Evolutionary conservation across 2,797 vertebrate species (phyloP), one percentile per base, ranked within the genome.

Genomic region (Amazona ochrocephala): DNA sequence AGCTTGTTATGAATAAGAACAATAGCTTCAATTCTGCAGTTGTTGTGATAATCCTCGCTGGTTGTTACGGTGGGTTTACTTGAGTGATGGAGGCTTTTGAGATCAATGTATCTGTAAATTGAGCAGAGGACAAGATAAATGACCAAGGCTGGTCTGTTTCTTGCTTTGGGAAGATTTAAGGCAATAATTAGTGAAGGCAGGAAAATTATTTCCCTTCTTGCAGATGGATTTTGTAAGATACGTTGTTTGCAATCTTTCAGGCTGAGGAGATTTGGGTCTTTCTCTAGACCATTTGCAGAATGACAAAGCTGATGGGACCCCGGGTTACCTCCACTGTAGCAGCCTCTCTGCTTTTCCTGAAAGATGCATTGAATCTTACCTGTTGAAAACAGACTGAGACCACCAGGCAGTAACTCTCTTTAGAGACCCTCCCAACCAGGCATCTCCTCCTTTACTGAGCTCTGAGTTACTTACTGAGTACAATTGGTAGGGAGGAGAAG

Each of bases 91-190:
- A 72, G 58, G 65, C 60, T 89, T 80, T 94, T 50, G 51, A 37
- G 65, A 89, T 94, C 84, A 60, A 42, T 58, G n/a, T 84, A 85
- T 84, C 84, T 77, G 77, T 74, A 89, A 80, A 87, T 37, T 66
- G 86, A 80, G 78, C 68, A 22, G 29, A 67, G 79, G 62, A 78
- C 30, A 85, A 82, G 85, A 86, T 77, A 88, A 89, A 84, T 72
- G 61, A 61, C 54, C 74, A 53, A 26, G 30, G 30, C 54, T 84
- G 10, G 54, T 93, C 34, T 45, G 29, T 73, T 68, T 65, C 73
- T 87, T 67, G 72, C 71, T 82, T 81, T 65, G 51, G 61, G 62
- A 92, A 58, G 53, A 81, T 75, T 79, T 86, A 95, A 90, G 82
- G 73, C 62, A 81, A 78, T 82, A 84, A 93, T 94, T 78, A 85